Base-by-base conservation (phyloP, 1,140 invertebrate genomes). In the Hestina assimilis region DNA sequence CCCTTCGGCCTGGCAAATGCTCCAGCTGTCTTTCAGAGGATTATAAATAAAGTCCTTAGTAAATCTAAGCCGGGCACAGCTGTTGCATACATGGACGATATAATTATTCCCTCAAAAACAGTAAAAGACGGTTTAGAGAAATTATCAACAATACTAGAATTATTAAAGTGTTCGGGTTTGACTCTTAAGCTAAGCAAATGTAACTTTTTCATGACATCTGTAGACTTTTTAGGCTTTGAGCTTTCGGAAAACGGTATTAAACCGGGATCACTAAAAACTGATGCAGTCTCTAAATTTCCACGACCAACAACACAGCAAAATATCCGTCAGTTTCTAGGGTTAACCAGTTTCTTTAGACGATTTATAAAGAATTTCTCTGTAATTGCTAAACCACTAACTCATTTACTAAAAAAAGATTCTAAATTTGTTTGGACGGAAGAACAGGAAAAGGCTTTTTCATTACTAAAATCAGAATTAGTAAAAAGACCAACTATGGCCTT, bases 401-500 rank as follows among this genome's bases (percentile, higher is more conserved):
- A 47, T 8, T 23, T 66, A 11, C 38, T 63, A 21, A 54, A 46
- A 19, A 63, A 59, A 23, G 28, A 67, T 41, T 7, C 9, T 26
- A 2, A 1, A 9, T 63, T 55, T 55, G 8, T 4, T 4, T 62
- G 64, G 59, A 29, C 11, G 1, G 14, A n/a, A 2, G 11, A 23
- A 2, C 28, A 55, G 28, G 12, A 54, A 28, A 2, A 35, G 7
- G 11, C 64, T 7, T 66, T 63, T 42, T 5, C 23, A 12, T 9
- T 19, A 12, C 1, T 46, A 31, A 29, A 46, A 17, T n/a, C n/a
- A n/a, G 17, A 31, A 2, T n/a, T 17, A 15, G 9, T 46, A 0
- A 46, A 9, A 3, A n/a, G 55, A 1, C 12, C 59, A 11, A 67
- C 72, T 0, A 15, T 74, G 6, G 45, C 59, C 1, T 20, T 77